These are phyloP conservation scores for Sorex fumeus DNA, from an alignment of 2,113 vertebrate species.

Conservation along the genomic window DNA sequence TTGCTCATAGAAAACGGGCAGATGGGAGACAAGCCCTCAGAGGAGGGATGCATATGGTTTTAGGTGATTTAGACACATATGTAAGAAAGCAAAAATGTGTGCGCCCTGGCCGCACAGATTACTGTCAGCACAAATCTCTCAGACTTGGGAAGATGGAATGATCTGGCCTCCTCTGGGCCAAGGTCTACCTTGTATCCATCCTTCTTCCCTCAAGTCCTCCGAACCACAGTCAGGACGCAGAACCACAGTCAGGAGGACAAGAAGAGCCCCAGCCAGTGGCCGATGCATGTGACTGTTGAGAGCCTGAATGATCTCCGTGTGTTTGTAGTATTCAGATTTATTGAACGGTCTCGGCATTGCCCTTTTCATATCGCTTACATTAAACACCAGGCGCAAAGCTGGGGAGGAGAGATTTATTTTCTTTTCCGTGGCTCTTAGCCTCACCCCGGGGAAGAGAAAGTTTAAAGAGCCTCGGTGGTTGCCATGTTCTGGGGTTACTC, in stretches of 20 bases:
- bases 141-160: slow-evolving; percentile 62
- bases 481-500: slow-evolving; percentile 22
- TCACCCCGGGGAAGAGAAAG: slow-evolving; percentile 50
- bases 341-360: background rate
- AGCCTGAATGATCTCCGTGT: slow-evolving; percentile 2
- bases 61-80: slow-evolving; percentile 60
- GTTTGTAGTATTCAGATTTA: background rate
- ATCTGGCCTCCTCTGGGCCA: background rate
- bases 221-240: background rate
- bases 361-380: background rate
- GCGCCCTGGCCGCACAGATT: slow-evolving; percentile 58
- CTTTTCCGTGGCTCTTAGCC: background rate
- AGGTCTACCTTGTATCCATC: slow-evolving; percentile 62
- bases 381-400: background rate
- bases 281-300: slow-evolving; percentile 19
- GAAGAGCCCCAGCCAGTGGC: background rate
- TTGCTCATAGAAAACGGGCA: background rate
- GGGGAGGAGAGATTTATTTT: slow-evolving; percentile 18
- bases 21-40: background rate
- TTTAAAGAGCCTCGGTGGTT: slow-evolving; percentile 56
- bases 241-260: background rate
- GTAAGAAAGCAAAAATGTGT: slow-evolving; percentile 13
- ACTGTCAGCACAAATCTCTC: slow-evolving; percentile 44
- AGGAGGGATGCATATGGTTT: background rate
- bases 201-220: background rate